Percentiles rank a stretch among this genome's conserved stretches.
These are phyloP conservation scores for Xenops minutus DNA, from an alignment of 2,797 vertebrate genomes.

Conservation along the genomic window DNA sequence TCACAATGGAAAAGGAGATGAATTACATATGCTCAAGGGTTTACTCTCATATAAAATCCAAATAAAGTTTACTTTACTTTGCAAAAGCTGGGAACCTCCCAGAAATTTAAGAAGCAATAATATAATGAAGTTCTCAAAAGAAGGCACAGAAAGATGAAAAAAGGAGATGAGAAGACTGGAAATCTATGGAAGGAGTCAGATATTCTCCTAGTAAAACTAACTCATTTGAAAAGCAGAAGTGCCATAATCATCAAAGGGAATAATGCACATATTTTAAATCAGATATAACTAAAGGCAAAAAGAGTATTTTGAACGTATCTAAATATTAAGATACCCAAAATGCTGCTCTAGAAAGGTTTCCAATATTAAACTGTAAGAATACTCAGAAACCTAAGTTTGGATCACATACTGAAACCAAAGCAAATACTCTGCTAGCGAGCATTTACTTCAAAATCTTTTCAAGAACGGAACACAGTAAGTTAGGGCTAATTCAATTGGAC, in stretches of 20 bases:
- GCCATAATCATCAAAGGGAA: not conserved
- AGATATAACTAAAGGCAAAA: not conserved
- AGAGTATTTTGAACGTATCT: not conserved
- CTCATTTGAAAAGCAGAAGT: not conserved
- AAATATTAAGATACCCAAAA: not conserved
- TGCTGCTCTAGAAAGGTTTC: not conserved
- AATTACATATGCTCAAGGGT: not conserved
- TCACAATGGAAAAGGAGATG: not conserved
- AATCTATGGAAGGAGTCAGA: not conserved
- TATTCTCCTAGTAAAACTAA: not conserved
- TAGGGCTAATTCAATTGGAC: not conserved
- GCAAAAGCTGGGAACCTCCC: not conserved
- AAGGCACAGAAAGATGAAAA: not conserved
- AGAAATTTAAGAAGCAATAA: not conserved
- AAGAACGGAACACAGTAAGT: not conserved
- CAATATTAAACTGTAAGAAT: not conserved
- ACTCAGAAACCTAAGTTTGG: not conserved
- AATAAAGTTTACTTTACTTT: not conserved
- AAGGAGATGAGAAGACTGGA: not conserved
- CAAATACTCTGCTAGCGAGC: not conserved
- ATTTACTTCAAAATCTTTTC: not conserved
- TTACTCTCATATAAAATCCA: not conserved
- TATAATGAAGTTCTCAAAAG: not conserved
- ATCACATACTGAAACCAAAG: not conserved
- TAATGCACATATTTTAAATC: not conserved